Evolutionary conservation across 2,797 vertebrate genomes (phyloP), one percentile per base, ranked within the genome.

Genomic region (Babyrousa celebensis): DNA sequence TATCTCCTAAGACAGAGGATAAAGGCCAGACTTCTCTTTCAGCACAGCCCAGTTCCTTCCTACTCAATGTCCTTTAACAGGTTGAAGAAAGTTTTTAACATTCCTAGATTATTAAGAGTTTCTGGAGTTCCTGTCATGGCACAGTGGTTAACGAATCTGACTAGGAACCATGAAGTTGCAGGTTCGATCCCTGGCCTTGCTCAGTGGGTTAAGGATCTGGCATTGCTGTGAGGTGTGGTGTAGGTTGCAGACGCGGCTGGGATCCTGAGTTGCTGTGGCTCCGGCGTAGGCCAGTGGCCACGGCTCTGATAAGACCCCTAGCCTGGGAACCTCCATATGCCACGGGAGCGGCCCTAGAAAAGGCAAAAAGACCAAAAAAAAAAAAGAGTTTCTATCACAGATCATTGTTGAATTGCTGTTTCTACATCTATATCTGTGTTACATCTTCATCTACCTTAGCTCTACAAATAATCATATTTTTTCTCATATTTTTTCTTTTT

Each of bases 321-420:
- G 36, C 36, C 36, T 36, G 36, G 36, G 36, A 36, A 36, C 36
- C 3, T 36, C 36, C 36, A 36, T 36, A 36, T 36, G 36, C 36
- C 36, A 36, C 36, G 36, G 36, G 36, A 36, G 36, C 36, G 3
- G 36, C 36, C 36, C 36, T 36, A 36, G 36, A 36, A 36, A 36
- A 36, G 36, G 3, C 36, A 36, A 36, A 36, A 36, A 36, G 36
- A 36, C 36, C 36, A 36, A 36, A 36, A 36, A 36, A 36, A 36
- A 36, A 36, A 36, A n/a, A 58, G 20, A 78, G 67, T 67, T 86
- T 90, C 65, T 86, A 85, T 80, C 20, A 67, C 40, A 91, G 60
- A 74, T 67, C n/a, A 52, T 23, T 60, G 60, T 67, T 60, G 21
- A 67, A 74, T 91, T 86, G 12, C 18, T 23, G 16, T 86, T 86